These are phyloP conservation scores for Drosophila lowei DNA, from an alignment of 1,140 invertebrate species.

Conservation along the genomic window DNA sequence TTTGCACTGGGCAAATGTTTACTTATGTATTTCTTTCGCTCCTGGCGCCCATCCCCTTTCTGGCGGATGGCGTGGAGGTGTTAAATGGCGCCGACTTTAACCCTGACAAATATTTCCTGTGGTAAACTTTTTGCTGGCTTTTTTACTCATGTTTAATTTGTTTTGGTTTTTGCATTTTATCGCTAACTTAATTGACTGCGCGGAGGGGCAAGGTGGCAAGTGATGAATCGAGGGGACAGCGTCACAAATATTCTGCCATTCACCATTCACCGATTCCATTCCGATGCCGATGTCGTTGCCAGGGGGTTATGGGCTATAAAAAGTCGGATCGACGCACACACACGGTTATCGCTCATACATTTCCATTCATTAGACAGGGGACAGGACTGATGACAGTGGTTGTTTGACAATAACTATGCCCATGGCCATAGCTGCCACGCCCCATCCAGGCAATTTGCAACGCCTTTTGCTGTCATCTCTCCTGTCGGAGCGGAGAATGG, in stretches of 20 bases:
- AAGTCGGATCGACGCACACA: constrained; percentile 34
- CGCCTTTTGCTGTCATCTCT: constrained; percentile 59
- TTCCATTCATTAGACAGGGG: constrained; percentile 52
- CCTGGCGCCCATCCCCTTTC: neutral
- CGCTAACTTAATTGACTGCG: constrained; percentile 63
- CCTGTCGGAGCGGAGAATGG: constrained; percentile 30
- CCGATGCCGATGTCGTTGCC: constrained; percentile 16
- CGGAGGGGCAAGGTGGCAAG: constrained; percentile 15
- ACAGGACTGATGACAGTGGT: constrained; percentile 9
- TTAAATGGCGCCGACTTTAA: constrained; percentile 19
- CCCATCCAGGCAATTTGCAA: constrained; percentile 43
- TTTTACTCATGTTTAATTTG: constrained; percentile 56
- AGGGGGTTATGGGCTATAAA: constrained; percentile 61
- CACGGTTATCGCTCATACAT: constrained; percentile 64
- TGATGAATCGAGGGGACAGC: constrained; percentile 38
- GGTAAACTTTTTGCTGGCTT: constrained; percentile 14
- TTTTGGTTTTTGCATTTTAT: constrained; percentile 50
- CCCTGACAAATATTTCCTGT: constrained; percentile 25
- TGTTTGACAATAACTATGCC: constrained; percentile 52
- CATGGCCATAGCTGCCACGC: constrained; percentile 35
- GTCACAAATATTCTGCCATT: constrained; percentile 54
- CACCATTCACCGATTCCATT: constrained; percentile 48
- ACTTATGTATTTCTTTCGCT: constrained; percentile 44
- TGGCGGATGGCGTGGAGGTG: constrained; percentile 5
- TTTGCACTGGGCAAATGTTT: constrained; percentile 58